Base-by-base conservation (phyloP, 2,797 vertebrate species). In the Aselliscus stoliczkanus region DNA sequence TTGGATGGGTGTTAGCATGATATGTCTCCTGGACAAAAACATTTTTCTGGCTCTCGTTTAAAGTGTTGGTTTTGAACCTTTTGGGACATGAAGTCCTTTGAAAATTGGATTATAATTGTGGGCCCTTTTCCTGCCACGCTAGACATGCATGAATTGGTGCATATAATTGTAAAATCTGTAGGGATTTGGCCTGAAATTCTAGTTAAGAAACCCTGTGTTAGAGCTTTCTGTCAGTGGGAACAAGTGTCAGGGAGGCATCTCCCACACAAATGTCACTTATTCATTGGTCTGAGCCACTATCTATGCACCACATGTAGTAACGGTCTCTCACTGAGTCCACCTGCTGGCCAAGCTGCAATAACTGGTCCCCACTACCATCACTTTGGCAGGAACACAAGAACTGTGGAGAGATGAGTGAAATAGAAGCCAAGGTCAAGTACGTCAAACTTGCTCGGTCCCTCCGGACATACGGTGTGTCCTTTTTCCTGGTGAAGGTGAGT, bases 341-440 rank as follows among this genome's bases (percentile, higher is more conserved):
- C 62, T 85, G 17, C 58, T 64, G n/a, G 72, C 52, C 87, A 31
- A 76, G 14, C 88, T 85, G 17, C 84, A 37, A 14, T 98, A 81
- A 97, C 56, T 7, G 23, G 15, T 85, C 50, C 77, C 44, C 13
- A 18, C 70, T 42, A 3, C 75, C 82, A 2, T 94, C 58, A 15
- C n/a, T 98, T 52, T 97, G 95, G 3, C 98, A 99, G 99, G 99
- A 99, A 3, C 99, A 99, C 98, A 99, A 99, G 97, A 99, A 98
- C 98, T 99, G 99, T 64, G 99, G 99, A 3, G 99, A 99, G 98
- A 99, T 99, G 99, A 99, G 98, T 0, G 99, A 99, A 97, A 99
- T 99, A n/a, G 99, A 99, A 97, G 99, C 99, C 31, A 99, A 99
- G 97, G 99, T 99, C 96, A 99, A 99, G 95, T 99, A 99, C 0